Evolutionary conservation across 1,140 invertebrate species (phyloP).

Genomic region (Zaprionus vittiger): DNA sequence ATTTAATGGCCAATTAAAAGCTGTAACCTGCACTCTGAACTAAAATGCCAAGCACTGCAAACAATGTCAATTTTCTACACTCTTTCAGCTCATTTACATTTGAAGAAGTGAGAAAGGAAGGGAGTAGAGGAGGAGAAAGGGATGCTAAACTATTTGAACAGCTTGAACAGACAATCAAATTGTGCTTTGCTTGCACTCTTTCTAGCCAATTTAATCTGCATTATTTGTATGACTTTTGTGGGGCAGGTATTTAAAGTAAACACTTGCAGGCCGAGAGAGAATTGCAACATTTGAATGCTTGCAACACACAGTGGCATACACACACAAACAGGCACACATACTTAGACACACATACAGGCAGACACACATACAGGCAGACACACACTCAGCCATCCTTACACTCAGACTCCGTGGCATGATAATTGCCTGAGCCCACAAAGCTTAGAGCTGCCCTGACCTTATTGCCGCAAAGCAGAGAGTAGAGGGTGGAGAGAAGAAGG

Average conservation of each 20-base stretch:
- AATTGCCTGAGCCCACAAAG: conserved; percentile 40
- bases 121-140: background rate
- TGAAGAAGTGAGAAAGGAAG: background rate
- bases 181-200: conserved; percentile 9
- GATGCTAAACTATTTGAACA: background rate
- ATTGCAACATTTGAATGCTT: background rate
- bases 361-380: too few relatives aligned
- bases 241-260: conserved; percentile 35
- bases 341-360: background rate
- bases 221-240: conserved; percentile 33
- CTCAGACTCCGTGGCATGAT: conserved; percentile 18
- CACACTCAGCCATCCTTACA: background rate
- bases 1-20: conserved; percentile 18
- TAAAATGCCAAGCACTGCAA: background rate
- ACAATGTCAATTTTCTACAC: conserved; percentile 1
- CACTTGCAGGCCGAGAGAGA: background rate
- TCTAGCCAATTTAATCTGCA: conserved; percentile 28
- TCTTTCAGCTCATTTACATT: conserved; percentile 3
- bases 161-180: conserved; percentile 18
- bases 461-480: conserved; percentile 8
- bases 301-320: background rate
- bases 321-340: background rate
- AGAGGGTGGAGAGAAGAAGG: background rate
- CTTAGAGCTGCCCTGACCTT: conserved; percentile 41
- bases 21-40: background rate